Conservation (phyloP, 2,888 invertebrate species). For the Antheraea yamamai region DNA sequence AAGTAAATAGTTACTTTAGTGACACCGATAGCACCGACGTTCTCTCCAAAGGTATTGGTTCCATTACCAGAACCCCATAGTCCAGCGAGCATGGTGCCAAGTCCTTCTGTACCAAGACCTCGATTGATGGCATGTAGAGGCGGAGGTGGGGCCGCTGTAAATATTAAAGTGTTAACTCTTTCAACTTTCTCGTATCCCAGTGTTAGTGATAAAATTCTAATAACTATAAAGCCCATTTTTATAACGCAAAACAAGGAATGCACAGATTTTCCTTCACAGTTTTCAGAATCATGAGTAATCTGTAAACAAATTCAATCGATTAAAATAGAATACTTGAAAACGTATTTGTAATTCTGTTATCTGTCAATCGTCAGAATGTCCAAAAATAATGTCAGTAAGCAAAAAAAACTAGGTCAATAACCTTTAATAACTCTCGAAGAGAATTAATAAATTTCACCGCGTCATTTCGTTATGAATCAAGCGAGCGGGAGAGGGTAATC, state of each 20-base stretch:
- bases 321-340: too few relatives aligned
- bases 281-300: too few relatives aligned
- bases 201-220: not conserved
- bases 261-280: too few relatives aligned
- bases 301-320: too few relatives aligned
- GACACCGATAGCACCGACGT: constrained; percentile 94
- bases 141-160: constrained; percentile 88
- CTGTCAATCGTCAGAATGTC: too few relatives aligned
- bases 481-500: not conserved
- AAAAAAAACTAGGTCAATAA: not conserved
- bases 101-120: constrained; percentile 91
- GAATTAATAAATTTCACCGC: not conserved
- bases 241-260: too few relatives aligned
- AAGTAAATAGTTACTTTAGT: constrained; percentile 83
- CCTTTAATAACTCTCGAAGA: not conserved
- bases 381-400: not conserved
- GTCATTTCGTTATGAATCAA: not conserved
- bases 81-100: constrained; percentile 92
- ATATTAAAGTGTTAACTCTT: not conserved
- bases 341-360: too few relatives aligned
- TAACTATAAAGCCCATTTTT: not conserved
- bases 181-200: not conserved
- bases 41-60: constrained; percentile 94
- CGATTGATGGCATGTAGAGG: constrained; percentile 94
- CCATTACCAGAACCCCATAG: constrained; percentile 94